Evolutionary conservation across 2,113 vertebrate species (phyloP).

Genomic region (Hucho hucho): DNA sequence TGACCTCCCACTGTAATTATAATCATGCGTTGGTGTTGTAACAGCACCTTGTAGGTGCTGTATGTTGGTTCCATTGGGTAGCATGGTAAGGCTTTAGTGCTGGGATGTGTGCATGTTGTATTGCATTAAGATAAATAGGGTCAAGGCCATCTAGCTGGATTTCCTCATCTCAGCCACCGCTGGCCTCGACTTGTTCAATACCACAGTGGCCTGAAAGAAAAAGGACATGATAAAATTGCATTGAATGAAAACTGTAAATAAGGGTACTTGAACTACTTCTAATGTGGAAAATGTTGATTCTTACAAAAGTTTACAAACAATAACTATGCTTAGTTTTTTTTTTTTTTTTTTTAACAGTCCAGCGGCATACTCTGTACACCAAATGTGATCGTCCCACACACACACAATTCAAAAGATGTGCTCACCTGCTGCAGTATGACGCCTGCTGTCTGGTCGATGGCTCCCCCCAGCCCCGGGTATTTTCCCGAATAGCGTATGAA

Average conservation of each 20-base stretch:
- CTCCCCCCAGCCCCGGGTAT: conserved; percentile 77
- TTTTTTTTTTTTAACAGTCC: too few species aligned
- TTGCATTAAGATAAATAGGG: conserved; percentile 29
- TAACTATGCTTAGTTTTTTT: too few species aligned
- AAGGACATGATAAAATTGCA: not conserved
- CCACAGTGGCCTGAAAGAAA: conserved; percentile 66
- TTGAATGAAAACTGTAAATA: too few species aligned
- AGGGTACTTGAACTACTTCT: not conserved
- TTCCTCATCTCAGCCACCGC: conserved; percentile 49
- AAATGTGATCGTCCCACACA: too few species aligned
- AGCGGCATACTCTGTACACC: too few species aligned
- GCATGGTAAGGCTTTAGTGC: conserved; percentile 61
- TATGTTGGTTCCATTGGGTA: conserved; percentile 37
- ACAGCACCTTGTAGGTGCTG: not conserved
- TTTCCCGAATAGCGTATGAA: conserved; percentile 89
- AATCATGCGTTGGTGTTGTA: not conserved
- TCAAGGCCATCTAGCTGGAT: conserved; percentile 56
- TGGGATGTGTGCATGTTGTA: conserved; percentile 27
- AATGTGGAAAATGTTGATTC: too few species aligned
- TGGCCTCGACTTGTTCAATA: conserved; percentile 68
- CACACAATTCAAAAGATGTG: not conserved
- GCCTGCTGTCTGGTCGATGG: conserved; percentile 82
- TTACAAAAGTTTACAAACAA: too few species aligned
- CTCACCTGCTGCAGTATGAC: conserved; percentile 83
- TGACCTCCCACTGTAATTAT: conserved; percentile 18